Conservation (phyloP, 1,140 invertebrate genomes). For the Asbolus verrucosus region DNA sequence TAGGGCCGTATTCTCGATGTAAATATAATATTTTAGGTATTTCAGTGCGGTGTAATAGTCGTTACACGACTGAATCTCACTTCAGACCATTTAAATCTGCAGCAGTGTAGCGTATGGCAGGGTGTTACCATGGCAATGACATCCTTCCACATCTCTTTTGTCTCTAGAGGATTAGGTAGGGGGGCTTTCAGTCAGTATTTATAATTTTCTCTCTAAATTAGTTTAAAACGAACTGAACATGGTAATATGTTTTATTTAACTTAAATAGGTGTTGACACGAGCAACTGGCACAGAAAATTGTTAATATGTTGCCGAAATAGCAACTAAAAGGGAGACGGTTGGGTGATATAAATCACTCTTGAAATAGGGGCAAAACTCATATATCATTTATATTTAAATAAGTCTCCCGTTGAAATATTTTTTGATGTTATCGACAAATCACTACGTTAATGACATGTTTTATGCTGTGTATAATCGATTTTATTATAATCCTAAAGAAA, state of each 20-base stretch:
- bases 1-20: too few species aligned
- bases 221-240: constrained; percentile 31
- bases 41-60: constrained; percentile 7
- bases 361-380: too few species aligned
- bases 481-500: too few species aligned
- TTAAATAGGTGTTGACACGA: constrained; percentile 18
- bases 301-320: constrained; percentile 2
- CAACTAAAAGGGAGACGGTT: too few species aligned
- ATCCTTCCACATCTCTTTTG: constrained; percentile 54
- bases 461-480: too few species aligned
- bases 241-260: constrained; percentile 28
- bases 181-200: constrained; percentile 28
- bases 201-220: constrained; percentile 39
- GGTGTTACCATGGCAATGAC: constrained; percentile 57
- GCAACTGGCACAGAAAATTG: constrained; percentile 22
- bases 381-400: too few species aligned
- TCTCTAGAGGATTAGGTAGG: constrained; percentile 50
- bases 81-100: constrained; percentile 55
- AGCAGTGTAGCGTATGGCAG: constrained; percentile 49
- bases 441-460: too few species aligned
- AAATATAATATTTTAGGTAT: constrained; percentile 30
- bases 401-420: too few species aligned
- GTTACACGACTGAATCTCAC: constrained; percentile 31
- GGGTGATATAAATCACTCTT: too few species aligned
- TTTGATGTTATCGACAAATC: too few species aligned